phyloP scores from a whole-genome alignment of 1,140 invertebrate species.

The Daktulosphaira vitifoliae region DNA sequence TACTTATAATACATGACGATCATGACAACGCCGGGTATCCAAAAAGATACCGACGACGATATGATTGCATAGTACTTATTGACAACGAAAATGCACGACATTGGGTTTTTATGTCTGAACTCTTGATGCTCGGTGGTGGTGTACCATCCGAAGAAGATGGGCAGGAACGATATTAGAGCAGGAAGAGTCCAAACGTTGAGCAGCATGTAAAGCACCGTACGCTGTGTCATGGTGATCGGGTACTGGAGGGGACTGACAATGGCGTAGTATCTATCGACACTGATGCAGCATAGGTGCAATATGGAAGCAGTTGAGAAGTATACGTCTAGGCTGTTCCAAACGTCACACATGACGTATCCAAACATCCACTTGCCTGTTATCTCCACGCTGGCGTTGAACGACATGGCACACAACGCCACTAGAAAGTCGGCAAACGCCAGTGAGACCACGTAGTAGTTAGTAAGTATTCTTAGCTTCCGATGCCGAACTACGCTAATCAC shows the following conservation, averaged over 20 bases:
- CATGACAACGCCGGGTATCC: slow-evolving; percentile 91
- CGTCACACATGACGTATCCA: slow-evolving; percentile 79
- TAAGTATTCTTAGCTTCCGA: slow-evolving; percentile 69
- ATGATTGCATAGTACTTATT: slow-evolving; percentile 83
- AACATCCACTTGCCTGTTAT: slow-evolving; percentile 76
- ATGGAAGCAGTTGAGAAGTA: slow-evolving; percentile 92
- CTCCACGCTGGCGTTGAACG: slow-evolving; percentile 86
- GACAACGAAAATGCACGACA: slow-evolving; percentile 76
- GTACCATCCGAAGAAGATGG: slow-evolving; percentile 89
- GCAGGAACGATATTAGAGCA: slow-evolving; percentile 86
- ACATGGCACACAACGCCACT: slow-evolving; percentile 87
- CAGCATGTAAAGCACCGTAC: slow-evolving; percentile 70
- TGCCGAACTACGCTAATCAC: slow-evolving; percentile 68
- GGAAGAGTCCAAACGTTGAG: slow-evolving; percentile 84
- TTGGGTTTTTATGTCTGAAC: slow-evolving; percentile 57
- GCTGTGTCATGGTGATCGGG: slow-evolving; percentile 74
- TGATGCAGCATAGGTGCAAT: slow-evolving; percentile 88
- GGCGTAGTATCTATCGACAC: slow-evolving; percentile 70
- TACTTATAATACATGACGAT: slow-evolving; percentile 76
- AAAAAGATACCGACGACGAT: slow-evolving; percentile 86
- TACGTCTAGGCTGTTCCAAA: slow-evolving; percentile 91
- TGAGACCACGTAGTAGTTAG: slow-evolving; percentile 92
- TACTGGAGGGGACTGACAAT: slow-evolving; percentile 83
- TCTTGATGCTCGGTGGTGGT: slow-evolving; percentile 67
- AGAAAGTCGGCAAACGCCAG: slow-evolving; percentile 84